Conservation (phyloP, 2,888 invertebrate species). For the Acrocera orbiculus region DNA sequence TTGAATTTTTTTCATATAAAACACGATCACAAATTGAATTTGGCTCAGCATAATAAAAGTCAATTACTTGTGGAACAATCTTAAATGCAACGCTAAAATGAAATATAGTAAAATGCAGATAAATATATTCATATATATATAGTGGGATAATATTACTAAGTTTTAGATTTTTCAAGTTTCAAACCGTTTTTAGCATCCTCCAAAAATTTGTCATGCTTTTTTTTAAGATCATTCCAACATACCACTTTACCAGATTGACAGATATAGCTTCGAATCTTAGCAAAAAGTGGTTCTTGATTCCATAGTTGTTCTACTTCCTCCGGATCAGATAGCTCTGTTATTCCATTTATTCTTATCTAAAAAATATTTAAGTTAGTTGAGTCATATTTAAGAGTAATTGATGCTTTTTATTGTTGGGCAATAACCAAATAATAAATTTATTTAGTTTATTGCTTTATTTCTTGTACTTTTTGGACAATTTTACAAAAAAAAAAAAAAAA, state of each 20-base stretch:
- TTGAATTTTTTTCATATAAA: slow-evolving; percentile 15
- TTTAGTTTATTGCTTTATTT: background rate
- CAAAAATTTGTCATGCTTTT: slow-evolving; percentile 17
- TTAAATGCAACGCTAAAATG: slow-evolving; percentile 22
- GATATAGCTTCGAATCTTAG: slow-evolving; percentile 21
- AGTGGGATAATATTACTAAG: slow-evolving; percentile 17
- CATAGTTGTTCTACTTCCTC: slow-evolving; percentile 17
- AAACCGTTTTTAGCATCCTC: no score
- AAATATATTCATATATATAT: background rate
- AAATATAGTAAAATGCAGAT: background rate
- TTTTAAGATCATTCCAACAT: slow-evolving; percentile 14
- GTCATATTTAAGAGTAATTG: background rate
- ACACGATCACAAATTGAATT: slow-evolving; percentile 24
- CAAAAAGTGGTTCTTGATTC: slow-evolving; percentile 18
- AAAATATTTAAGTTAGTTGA: background rate
- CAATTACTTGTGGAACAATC: slow-evolving; percentile 21
- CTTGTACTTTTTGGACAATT: no score
- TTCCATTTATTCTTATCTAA: slow-evolving; percentile 16
- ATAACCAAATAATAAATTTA: background rate
- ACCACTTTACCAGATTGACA: slow-evolving; percentile 22
- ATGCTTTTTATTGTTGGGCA: background rate
- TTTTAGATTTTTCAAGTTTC: slow-evolving; percentile 17
- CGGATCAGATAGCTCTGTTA: slow-evolving; percentile 18
- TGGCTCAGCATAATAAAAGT: slow-evolving; percentile 20
- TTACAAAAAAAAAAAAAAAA: no score